A percentile compares a stretch with the other conserved stretches of the same genome.
Conservation (phyloP, 1,140 invertebrate species). For the Drosophila sp. region DNA sequence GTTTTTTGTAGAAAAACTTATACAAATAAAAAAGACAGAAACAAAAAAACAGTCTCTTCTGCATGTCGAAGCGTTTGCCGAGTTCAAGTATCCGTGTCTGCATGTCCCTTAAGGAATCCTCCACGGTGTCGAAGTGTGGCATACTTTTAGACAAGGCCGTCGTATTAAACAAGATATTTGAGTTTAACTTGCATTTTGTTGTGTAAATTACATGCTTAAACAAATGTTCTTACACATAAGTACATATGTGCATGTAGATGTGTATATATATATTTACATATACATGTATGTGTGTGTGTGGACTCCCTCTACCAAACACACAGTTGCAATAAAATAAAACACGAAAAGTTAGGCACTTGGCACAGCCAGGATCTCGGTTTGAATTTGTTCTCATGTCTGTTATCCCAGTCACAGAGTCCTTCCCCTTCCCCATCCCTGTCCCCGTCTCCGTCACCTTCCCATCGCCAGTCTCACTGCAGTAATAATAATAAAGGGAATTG, state of each 20-base stretch:
- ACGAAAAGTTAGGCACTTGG: conserved; percentile 52
- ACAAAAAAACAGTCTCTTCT: background rate
- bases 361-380: conserved; percentile 20
- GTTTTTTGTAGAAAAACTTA: conserved; percentile 33
- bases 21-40: conserved; percentile 16
- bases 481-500: conserved; percentile 63
- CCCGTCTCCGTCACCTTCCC: too few species aligned
- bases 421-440: background rate
- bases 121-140: conserved; percentile 48
- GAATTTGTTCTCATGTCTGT: conserved; percentile 9
- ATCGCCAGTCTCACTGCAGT: conserved; percentile 49
- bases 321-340: conserved; percentile 39
- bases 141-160: conserved; percentile 43
- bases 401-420: background rate
- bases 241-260: background rate
- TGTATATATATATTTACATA: too few species aligned
- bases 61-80: background rate
- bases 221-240: background rate
- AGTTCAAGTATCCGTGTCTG: background rate
- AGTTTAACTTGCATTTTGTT: conserved; percentile 50
- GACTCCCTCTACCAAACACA: conserved; percentile 18
- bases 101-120: conserved; percentile 18
- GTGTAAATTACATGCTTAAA: conserved; percentile 40
- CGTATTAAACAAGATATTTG: conserved; percentile 33
- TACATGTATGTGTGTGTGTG: background rate